A percentile compares a stretch with the other conserved stretches of the same genome.
Evolutionary conservation across 2,888 invertebrate species (phyloP).

Genomic region (Calliscelio sp.): DNA sequence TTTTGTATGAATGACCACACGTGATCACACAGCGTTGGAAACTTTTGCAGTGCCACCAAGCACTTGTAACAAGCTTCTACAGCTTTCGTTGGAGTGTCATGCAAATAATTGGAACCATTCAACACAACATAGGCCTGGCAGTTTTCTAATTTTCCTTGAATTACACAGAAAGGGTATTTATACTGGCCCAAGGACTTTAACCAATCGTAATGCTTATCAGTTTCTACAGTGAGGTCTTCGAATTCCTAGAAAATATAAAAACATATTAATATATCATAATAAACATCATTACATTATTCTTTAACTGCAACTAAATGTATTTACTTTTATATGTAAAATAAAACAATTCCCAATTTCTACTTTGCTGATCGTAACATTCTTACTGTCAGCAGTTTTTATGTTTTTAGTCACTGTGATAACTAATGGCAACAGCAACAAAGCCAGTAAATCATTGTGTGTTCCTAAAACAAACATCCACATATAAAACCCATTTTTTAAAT

Average conservation of each 20-base stretch:
- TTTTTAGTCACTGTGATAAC: slow-evolving; percentile 7
- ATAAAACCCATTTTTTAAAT: no score
- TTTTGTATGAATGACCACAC: slow-evolving; percentile 38
- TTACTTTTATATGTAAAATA: slow-evolving; percentile 13
- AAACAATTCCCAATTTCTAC: not conserved
- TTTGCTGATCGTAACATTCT: not conserved
- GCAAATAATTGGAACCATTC: not conserved
- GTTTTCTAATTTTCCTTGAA: slow-evolving; percentile 8
- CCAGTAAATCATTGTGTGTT: not conserved
- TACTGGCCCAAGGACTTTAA: not conserved
- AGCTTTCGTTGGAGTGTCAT: not conserved
- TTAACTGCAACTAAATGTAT: no score
- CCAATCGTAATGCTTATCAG: not conserved
- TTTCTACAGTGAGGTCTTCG: not conserved
- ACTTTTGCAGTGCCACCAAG: slow-evolving; percentile 17
- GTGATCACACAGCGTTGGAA: slow-evolving; percentile 16
- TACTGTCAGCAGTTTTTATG: not conserved
- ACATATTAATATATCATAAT: not conserved
- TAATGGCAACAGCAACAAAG: not conserved
- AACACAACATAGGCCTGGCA: slow-evolving; percentile 5
- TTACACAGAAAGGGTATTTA: not conserved
- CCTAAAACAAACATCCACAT: slow-evolving; percentile 7
- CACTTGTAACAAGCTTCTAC: slow-evolving; percentile 28
- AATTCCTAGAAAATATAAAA: not conserved
- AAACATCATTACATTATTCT: not conserved